Percentiles rank a stretch among this genome's conserved stretches.
phyloP scores from a whole-genome alignment of 2,888 invertebrate genomes.

The Leptopilina syphax region DNA sequence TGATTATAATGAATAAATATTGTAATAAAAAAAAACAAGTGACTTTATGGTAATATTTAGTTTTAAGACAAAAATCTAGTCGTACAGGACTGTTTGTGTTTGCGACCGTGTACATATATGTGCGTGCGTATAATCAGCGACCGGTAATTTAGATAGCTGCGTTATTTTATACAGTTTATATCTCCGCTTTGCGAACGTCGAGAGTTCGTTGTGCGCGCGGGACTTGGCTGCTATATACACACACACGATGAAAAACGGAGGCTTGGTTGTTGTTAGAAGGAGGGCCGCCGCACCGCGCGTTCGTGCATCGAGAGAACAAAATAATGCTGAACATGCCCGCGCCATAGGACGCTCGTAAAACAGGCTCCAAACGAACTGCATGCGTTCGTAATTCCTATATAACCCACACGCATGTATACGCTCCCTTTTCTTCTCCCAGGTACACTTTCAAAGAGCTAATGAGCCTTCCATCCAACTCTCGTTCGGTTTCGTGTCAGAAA shows the following conservation, averaged over 20 bases:
- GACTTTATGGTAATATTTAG: not conserved
- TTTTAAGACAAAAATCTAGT: not conserved
- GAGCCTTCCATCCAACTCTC: constrained; percentile 56
- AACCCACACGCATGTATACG: constrained; percentile 43
- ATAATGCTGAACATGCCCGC: constrained; percentile 66
- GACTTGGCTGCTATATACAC: constrained; percentile 46
- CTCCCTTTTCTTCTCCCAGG: constrained; percentile 55
- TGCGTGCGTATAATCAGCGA: constrained; percentile 58
- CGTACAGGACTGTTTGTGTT: not conserved
- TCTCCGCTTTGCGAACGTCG: constrained; percentile 49
- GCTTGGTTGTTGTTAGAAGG: constrained; percentile 47
- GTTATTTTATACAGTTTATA: constrained; percentile 66
- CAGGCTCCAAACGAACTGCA: constrained; percentile 69
- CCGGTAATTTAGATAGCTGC: constrained; percentile 68
- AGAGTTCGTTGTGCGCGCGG: constrained; percentile 51
- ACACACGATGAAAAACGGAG: constrained; percentile 30
- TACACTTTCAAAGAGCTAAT: constrained; percentile 59
- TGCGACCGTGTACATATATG: not conserved
- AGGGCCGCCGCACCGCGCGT: constrained; percentile 33
- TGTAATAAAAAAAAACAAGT: not conserved
- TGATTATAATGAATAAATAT: not conserved
- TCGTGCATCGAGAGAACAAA: constrained; percentile 62
- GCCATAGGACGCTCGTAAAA: constrained; percentile 70
- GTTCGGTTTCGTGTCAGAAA: constrained; percentile 60
- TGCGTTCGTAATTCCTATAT: constrained; percentile 68